These are phyloP conservation scores for Greenwoodochromis staneri DNA, from an alignment of 2,113 vertebrate species.

Conservation along the genomic window DNA sequence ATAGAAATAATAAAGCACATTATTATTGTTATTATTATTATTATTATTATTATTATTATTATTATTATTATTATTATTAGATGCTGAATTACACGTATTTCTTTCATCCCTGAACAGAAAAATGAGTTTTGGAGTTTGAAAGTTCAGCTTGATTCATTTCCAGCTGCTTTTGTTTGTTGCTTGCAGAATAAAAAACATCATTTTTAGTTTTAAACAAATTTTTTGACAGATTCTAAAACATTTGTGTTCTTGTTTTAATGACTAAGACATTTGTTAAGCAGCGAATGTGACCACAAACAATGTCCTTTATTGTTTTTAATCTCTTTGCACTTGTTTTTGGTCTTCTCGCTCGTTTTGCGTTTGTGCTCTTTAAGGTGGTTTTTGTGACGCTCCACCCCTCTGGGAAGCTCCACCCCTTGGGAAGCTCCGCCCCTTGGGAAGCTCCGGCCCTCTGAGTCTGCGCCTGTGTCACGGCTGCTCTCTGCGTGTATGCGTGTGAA, in stretches of 20 bases:
- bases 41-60: accelerated
- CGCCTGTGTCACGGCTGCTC: neutral
- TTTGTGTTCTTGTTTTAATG: neutral
- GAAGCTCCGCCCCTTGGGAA: neutral
- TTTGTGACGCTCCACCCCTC: accelerated
- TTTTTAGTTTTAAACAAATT: neutral
- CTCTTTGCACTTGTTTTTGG: neutral
- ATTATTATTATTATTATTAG: accelerated
- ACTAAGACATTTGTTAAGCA: neutral
- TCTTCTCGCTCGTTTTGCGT: accelerated
- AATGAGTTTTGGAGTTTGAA: accelerated
- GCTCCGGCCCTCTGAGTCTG: neutral
- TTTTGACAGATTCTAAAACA: neutral
- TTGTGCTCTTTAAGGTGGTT: neutral
- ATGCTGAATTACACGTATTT: neutral
- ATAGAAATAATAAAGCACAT: neutral
- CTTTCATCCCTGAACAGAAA: neutral
- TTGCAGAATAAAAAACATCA: neutral
- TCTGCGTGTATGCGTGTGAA: accelerated
- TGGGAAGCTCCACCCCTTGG: accelerated
- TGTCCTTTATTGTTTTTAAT: neutral
- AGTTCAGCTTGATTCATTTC: neutral
- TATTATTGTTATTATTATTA: accelerated
- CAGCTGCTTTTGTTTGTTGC: neutral
- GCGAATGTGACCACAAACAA: neutral